Evolutionary conservation across 1,140 invertebrate genomes (phyloP), one percentile per base, ranked within the genome.

Genomic region (Drosophila ogumai): DNA sequence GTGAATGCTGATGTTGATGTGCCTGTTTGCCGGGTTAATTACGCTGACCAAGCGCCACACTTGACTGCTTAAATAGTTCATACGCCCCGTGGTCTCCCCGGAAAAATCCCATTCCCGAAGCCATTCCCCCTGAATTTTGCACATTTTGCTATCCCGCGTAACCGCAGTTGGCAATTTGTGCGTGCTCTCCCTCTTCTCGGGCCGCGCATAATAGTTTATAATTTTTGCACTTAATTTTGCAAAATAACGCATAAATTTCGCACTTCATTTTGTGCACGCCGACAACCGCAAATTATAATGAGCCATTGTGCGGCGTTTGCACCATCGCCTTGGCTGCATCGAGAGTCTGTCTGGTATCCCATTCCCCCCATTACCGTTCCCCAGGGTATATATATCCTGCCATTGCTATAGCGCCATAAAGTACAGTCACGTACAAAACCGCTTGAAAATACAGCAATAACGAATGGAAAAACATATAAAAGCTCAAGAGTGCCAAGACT

Each of bases 281-380:
- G 73, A 74, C 63, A 75, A 88, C 84, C 84, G 82, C 84, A 87
- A 87, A 84, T 84, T 87, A 90, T 87, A 87, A 87, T 87, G 85
- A 87, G 73, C 80, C 84, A 74, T 87, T 87, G 80, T 87, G 61
- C 61, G 19, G 19, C 50, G 32, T 5, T 54, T 59, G 68, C 67
- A 84, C 66, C 78, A 80, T 77, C 79, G 61, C 77, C 74, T 25
- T 74, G 82, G 59, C 47, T 52, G 25, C 36, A 36, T 25, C 25
- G 36, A 15, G 40, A 38, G 40, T 59, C 43, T 41, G 63, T 47
- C 38, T 44, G 68, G 28, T 15, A 28, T 1, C 28, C 41, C 38
- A 55, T 13, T 40, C 52, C 32, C 19, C 44, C 41, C 0, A n/a
- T 50, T n/a, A 17, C 15, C n/a, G 32, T 6, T 50, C n/a, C n/a